Evolutionary conservation across 2,113 vertebrate genomes (phyloP).

Genomic region (Okapia johnstoni): DNA sequence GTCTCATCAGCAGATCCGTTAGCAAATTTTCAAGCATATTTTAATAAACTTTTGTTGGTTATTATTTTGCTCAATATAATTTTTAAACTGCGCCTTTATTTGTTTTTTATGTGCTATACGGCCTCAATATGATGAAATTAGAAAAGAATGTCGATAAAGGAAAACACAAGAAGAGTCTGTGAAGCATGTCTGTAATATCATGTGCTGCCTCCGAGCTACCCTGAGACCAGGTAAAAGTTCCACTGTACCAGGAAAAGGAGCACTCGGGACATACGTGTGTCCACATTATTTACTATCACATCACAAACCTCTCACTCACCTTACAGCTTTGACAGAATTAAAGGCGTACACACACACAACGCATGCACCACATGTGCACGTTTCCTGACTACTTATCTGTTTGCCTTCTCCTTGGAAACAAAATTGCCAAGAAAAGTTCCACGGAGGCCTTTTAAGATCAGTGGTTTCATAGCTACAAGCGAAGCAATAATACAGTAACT

Average conservation of each 20-base stretch:
- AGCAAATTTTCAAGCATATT: neutral
- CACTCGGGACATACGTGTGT: fast-evolving
- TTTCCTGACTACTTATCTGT: neutral
- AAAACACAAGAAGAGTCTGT: neutral
- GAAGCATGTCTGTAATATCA: neutral
- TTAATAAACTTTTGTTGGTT: constrained; percentile 42
- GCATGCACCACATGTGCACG: neutral
- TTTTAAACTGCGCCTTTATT: constrained; percentile 5
- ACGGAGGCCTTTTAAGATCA: neutral
- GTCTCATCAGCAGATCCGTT: neutral
- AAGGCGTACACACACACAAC: too few species aligned
- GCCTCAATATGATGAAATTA: neutral
- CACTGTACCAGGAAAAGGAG: neutral
- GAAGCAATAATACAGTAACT: neutral
- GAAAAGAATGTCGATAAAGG: neutral
- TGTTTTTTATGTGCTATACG: neutral
- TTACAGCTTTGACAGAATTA: neutral
- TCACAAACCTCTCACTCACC: neutral
- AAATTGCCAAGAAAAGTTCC: neutral
- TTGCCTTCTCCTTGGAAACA: neutral
- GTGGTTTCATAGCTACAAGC: neutral
- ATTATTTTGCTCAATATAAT: neutral
- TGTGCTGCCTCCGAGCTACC: neutral
- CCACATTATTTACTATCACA: neutral
- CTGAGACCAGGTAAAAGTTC: neutral